Evolutionary conservation across 2,888 invertebrate species (phyloP).

Genomic region (Sminthurides aquaticus): DNA sequence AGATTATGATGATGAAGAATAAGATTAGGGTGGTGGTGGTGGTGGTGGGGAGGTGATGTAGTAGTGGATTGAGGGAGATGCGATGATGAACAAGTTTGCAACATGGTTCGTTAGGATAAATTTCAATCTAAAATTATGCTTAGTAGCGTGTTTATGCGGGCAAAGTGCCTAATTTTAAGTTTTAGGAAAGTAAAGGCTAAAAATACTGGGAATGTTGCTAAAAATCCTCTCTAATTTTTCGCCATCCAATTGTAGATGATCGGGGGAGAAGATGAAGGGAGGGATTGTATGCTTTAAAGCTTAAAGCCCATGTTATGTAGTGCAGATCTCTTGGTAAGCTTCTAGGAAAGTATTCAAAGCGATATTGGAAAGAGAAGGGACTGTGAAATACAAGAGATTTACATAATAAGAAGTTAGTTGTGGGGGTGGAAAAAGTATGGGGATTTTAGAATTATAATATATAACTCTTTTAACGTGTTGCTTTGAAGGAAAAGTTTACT

Average conservation of each 20-base stretch:
- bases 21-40: background rate
- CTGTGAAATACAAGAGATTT: background rate
- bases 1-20: slow-evolving; percentile 11
- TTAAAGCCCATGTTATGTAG: too few species aligned
- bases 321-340: too few species aligned
- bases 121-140: slow-evolving; percentile 42
- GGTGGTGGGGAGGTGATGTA: too few species aligned
- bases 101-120: slow-evolving; percentile 42
- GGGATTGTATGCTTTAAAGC: too few species aligned
- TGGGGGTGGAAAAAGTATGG: too few species aligned
- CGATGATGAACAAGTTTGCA: slow-evolving; percentile 24
- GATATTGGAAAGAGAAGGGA: background rate
- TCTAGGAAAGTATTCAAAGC: background rate
- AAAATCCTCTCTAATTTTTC: slow-evolving; percentile 42
- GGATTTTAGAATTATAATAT: too few species aligned
- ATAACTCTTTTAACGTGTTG: too few species aligned
- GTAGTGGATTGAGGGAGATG: too few species aligned
- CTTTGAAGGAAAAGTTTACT: too few species aligned
- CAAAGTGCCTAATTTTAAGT: slow-evolving; percentile 41
- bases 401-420: too few species aligned
- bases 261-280: too few species aligned
- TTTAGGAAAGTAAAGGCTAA: slow-evolving; percentile 32
- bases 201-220: slow-evolving; percentile 38
- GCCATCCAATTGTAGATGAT: slow-evolving; percentile 42
- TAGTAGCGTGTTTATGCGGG: slow-evolving; percentile 42